Conservation (phyloP, 2,888 invertebrate genomes). For the Amblyjoppa proteus region DNA sequence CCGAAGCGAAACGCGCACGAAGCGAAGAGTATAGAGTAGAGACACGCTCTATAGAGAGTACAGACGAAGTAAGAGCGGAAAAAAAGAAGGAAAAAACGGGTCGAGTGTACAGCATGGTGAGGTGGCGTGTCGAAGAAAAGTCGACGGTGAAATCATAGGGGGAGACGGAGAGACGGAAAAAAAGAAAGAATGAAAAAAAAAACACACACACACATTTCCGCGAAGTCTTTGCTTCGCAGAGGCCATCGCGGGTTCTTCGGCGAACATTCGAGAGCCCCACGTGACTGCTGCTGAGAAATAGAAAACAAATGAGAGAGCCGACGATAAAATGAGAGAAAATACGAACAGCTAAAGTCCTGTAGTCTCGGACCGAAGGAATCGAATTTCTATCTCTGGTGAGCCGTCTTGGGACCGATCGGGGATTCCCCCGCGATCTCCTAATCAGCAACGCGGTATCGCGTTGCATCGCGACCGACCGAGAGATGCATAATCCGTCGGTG, state of each 20-base stretch:
- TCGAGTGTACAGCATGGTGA: background rate
- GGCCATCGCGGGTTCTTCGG: background rate
- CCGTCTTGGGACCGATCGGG: constrained; percentile 23
- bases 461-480: background rate
- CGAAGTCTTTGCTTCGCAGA: constrained; percentile 20
- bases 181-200: background rate
- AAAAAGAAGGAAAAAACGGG: background rate
- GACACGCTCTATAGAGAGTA: constrained; percentile 18
- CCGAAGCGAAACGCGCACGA: constrained; percentile 68
- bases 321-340: constrained; percentile 56
- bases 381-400: constrained; percentile 54
- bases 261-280: constrained; percentile 17
- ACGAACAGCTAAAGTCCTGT: constrained; percentile 9
- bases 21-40: constrained; percentile 27
- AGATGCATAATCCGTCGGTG: background rate
- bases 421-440: constrained; percentile 58
- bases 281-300: constrained; percentile 71
- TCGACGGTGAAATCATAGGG: constrained; percentile 45
- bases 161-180: background rate
- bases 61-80: background rate
- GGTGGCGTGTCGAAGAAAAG: constrained; percentile 61
- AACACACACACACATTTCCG: background rate
- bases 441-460: constrained; percentile 10
- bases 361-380: constrained; percentile 44
- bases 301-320: constrained; percentile 77